Base-by-base conservation (phyloP, 2,888 invertebrate genomes). In the Sminthurinus aureus region DNA sequence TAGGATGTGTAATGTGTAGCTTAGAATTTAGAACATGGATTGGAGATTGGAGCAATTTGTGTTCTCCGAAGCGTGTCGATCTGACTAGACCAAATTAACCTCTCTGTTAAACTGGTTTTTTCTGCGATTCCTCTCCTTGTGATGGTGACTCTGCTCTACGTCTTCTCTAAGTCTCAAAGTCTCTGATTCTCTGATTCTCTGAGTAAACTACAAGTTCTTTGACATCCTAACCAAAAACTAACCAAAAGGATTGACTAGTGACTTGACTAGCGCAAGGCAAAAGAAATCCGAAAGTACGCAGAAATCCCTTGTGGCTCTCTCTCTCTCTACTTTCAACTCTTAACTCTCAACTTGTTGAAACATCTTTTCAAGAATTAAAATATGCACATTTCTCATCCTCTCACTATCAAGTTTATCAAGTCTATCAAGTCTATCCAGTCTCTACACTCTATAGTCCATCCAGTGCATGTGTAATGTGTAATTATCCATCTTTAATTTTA, bases 41-140 rank as follows among this genome's bases (percentile, higher is more conserved):
- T 77, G 52, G 77, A 69, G 77, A 69, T 69, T 20, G 69, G 58
- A 77, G 77, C 58, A 77, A 77, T 77, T 77, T 52, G 77, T 58
- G 77, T 77, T 77, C 24, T 52, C 58, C 22, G 58, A 77, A 77
- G 77, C 77, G 77, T 77, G 77, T 64, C 75, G 75, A 38, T 50
- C 26, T 77, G 52, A 77, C 20, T 77, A 52, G 22, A 77, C 77
- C 24, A 77, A 77, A 77, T 77, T 77, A 77, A 77, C 77, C 77
- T 77, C 77, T 77, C 77, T 77, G 58, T 77, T 77, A 77, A 77
- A 77, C 77, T 77, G 77, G 77, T 77, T 77, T 58, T 64, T 77
- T 22, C 20, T 69, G 2, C n/a, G 3, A 18, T 64, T 18, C n/a
- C 64, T n/a, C n/a, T n/a, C n/a, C n/a, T n/a, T n/a, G n/a, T n/a